These are phyloP conservation scores for Stegana nigrithorax DNA, from an alignment of 2,888 invertebrate species.

Conservation along the genomic window DNA sequence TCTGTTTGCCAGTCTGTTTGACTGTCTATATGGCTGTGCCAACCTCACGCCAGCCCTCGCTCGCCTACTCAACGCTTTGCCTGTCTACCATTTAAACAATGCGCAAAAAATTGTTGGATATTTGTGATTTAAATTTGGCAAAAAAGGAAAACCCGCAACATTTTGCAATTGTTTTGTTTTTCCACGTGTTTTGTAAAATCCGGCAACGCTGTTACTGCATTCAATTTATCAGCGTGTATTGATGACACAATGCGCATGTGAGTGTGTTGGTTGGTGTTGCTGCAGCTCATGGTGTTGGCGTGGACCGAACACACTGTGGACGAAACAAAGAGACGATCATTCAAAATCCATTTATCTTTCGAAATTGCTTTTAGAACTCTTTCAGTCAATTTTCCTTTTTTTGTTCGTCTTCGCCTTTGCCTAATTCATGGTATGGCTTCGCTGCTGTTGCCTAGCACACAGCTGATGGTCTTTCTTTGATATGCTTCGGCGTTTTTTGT, in stretches of 20 bases:
- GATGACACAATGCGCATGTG: too few species aligned
- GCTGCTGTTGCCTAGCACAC: not conserved
- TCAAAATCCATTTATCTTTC: slow-evolving; percentile 20
- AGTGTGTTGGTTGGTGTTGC: too few species aligned
- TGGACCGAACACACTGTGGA: not conserved
- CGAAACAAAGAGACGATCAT: not conserved
- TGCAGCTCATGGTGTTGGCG: too few species aligned
- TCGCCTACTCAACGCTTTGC: too few species aligned
- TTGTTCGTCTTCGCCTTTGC: not conserved
- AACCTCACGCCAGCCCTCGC: too few species aligned
- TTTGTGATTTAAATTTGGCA: not conserved
- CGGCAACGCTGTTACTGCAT: too few species aligned
- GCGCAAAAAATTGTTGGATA: too few species aligned
- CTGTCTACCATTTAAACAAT: too few species aligned
- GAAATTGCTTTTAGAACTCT: slow-evolving; percentile 14
- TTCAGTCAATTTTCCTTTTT: not conserved
- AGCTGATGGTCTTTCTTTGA: not conserved
- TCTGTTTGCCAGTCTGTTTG: not conserved
- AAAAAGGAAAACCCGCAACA: not conserved
- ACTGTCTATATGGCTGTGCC: not conserved
- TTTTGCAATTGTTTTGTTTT: not conserved
- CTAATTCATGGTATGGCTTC: not conserved
- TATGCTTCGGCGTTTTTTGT: not conserved
- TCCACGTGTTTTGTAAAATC: too few species aligned
- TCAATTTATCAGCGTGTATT: too few species aligned